Conservation (phyloP, 1,140 invertebrate species). For the Epicauta chinensis region DNA sequence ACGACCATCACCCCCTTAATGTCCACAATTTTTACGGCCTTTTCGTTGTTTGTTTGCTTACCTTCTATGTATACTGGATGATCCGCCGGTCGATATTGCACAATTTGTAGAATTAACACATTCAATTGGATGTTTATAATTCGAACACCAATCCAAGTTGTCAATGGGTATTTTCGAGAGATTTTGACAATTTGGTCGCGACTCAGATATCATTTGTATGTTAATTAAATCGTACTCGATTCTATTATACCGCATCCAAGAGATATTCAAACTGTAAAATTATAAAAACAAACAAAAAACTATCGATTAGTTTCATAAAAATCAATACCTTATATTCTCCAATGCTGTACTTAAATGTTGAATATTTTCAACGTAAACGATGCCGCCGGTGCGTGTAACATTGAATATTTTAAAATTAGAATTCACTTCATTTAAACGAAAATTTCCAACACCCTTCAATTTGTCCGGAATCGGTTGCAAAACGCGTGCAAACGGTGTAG, state of each 20-base stretch:
- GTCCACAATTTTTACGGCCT: background rate
- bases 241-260: conserved; percentile 45
- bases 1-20: background rate
- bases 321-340: conserved; percentile 21
- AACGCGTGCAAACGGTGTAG: conserved; percentile 39
- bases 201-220: conserved; percentile 42
- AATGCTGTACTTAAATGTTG: conserved; percentile 31
- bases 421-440: conserved; percentile 25
- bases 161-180: conserved; percentile 34
- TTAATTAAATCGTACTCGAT: conserved; percentile 41
- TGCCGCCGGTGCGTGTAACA: conserved; percentile 49
- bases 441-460: conserved; percentile 24
- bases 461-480: conserved; percentile 39
- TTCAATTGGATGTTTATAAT: conserved; percentile 42
- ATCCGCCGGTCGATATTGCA: conserved; percentile 48
- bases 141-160: conserved; percentile 42
- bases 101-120: conserved; percentile 48
- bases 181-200: conserved; percentile 34
- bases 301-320: background rate
- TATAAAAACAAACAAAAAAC: background rate
- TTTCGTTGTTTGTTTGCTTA: conserved; percentile 16
- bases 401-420: conserved; percentile 42
- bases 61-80: conserved; percentile 28
- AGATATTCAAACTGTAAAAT: conserved; percentile 43
- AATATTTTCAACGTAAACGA: conserved; percentile 50